A percentile compares a stretch with the other conserved stretches of the same genome.
Evolutionary conservation across 2,888 invertebrate species (phyloP).

Genomic region (Pteria penguin): DNA sequence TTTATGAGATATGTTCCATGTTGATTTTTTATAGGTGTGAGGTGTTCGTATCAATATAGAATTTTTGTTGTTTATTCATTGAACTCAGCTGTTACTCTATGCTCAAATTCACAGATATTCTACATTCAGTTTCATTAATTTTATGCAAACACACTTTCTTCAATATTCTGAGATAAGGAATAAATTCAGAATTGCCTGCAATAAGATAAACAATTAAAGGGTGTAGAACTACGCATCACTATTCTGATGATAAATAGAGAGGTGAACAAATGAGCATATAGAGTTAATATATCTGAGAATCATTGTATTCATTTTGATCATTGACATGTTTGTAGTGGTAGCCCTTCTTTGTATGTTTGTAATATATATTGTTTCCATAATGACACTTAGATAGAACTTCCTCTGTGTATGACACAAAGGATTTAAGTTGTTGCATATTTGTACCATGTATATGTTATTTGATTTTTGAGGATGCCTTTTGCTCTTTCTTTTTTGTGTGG

Average conservation of each 20-base stretch:
- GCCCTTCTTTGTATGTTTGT: background rate
- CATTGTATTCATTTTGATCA: too few relatives aligned
- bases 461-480: slow-evolving; percentile 6
- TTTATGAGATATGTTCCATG: too few relatives aligned
- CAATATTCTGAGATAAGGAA: background rate
- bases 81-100: too few relatives aligned
- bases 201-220: too few relatives aligned
- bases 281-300: too few relatives aligned
- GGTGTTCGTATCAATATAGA: too few relatives aligned
- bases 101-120: background rate
- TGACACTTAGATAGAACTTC: background rate
- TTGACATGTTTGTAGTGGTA: background rate
- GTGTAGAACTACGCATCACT: too few relatives aligned
- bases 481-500: background rate
- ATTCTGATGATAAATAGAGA: too few relatives aligned
- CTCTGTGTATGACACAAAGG: background rate
- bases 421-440: background rate
- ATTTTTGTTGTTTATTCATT: too few relatives aligned
- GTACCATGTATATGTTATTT: slow-evolving; percentile 1
- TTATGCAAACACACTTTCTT: background rate
- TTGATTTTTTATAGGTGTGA: too few relatives aligned
- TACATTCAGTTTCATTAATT: background rate
- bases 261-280: too few relatives aligned
- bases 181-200: background rate
- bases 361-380: background rate